These are phyloP conservation scores for Telmatherina bonti DNA, from an alignment of 2,797 vertebrate species.

Conservation along the genomic window DNA sequence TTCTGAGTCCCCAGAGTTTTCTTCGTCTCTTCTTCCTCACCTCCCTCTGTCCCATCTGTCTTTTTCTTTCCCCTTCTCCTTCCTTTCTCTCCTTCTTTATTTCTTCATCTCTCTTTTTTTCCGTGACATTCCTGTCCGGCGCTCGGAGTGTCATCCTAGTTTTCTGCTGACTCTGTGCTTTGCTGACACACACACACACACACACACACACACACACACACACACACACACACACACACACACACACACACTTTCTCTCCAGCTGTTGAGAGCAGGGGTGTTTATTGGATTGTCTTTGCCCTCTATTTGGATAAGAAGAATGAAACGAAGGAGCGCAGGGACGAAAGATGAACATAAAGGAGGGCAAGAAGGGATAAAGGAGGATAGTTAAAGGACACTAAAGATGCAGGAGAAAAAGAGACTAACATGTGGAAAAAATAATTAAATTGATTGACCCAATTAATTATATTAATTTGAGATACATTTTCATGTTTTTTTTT, in stretches of 20 bases:
- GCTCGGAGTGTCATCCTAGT: constrained; percentile 75
- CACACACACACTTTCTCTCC: constrained; percentile 54
- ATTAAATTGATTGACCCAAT: neutral
- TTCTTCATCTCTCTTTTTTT: constrained; percentile 38
- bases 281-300: constrained; percentile 83
- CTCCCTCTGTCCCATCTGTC: constrained; percentile 43
- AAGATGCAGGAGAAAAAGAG: neutral
- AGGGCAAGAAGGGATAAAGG: constrained; percentile 24
- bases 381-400: constrained; percentile 7
- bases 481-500: constrained; percentile 3
- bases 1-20: constrained; percentile 69
- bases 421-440: neutral
- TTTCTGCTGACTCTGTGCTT: constrained; percentile 76
- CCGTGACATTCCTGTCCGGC: constrained; percentile 75
- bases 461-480: neutral
- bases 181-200: constrained; percentile 40
- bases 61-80: constrained; percentile 26
- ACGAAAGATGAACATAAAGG: constrained; percentile 32
- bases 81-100: constrained; percentile 38
- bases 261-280: constrained; percentile 74
- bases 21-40: constrained; percentile 44
- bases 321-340: constrained; percentile 50
- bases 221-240: constrained; percentile 44
- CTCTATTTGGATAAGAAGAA: constrained; percentile 81
- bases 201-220: constrained; percentile 29